A percentile compares a stretch with the other conserved stretches of the same genome.
phyloP scores from a whole-genome alignment of 2,888 invertebrate genomes.

The Pachliopta kotzebuea region DNA sequence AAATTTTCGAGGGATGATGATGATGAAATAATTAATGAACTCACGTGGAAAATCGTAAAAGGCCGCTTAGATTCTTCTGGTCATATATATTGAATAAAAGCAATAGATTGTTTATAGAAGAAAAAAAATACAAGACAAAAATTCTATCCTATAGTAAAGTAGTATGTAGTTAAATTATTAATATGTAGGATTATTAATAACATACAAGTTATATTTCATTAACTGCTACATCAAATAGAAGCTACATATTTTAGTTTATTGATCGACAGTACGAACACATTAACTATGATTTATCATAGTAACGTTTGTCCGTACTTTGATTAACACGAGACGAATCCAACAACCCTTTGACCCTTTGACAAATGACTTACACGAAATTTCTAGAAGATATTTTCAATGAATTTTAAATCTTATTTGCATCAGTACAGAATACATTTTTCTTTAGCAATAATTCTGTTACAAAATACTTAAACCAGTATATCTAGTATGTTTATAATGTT shows the following conservation, averaged over 20 bases:
- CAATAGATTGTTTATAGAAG: no score
- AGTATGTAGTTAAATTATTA: no score
- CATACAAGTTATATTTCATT: neutral
- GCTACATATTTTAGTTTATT: neutral
- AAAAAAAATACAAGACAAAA: no score
- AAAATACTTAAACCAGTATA: neutral
- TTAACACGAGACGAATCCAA: constrained; percentile 60
- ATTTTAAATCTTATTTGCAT: neutral
- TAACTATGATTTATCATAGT: constrained; percentile 57
- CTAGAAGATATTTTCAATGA: constrained; percentile 11
- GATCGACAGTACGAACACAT: constrained; percentile 18
- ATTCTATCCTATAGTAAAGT: no score
- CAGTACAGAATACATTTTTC: neutral
- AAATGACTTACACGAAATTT: constrained; percentile 58
- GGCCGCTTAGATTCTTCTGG: no score
- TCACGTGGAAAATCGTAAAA: no score
- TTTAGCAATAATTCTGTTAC: neutral
- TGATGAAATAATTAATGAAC: no score
- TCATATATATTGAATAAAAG: no score
- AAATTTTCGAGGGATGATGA: no score
- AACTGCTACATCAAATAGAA: neutral
- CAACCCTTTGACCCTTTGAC: constrained; percentile 65
- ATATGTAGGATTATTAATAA: no score
- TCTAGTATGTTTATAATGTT: neutral
- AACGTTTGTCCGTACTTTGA: constrained; percentile 55